A percentile compares a stretch with the other conserved stretches of the same genome.
Conservation (phyloP, 2,113 vertebrate species). For the Chloroceryle aenea region DNA sequence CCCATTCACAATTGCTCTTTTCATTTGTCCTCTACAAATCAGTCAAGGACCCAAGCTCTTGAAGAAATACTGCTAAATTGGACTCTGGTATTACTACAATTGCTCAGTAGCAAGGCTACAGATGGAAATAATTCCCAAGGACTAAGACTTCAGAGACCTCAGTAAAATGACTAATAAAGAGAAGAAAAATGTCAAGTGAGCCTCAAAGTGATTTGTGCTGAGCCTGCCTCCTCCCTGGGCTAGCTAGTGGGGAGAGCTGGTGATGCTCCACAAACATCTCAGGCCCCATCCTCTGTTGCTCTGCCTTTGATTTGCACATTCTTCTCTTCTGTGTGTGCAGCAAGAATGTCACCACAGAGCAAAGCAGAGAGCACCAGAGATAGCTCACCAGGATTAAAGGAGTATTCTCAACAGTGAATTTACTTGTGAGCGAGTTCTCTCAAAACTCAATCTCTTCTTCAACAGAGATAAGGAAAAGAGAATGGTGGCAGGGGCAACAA, state of each 20-base stretch:
- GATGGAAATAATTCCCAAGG: neutral
- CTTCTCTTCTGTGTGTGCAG: neutral
- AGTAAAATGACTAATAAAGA: neutral
- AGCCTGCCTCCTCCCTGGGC: neutral
- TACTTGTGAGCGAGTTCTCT: neutral
- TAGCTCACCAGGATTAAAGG: neutral
- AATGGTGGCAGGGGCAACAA: neutral
- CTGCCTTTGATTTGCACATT: neutral
- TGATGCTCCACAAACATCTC: neutral
- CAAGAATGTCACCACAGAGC: neutral
- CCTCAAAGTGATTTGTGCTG: neutral
- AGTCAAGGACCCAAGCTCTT: constrained; percentile 24
- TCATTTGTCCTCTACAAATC: constrained; percentile 46
- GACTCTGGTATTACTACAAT: neutral
- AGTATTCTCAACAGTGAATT: neutral
- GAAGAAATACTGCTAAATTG: neutral
- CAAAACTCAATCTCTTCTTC: neutral
- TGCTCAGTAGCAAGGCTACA: neutral
- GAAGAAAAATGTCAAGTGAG: neutral
- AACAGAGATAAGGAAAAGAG: neutral
- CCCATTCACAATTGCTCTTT: constrained; percentile 17
- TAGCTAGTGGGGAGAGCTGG: neutral
- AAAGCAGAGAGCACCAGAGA: neutral
- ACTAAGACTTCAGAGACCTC: neutral
- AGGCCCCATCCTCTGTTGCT: neutral